Evolutionary conservation across 2,888 invertebrate genomes (phyloP), one percentile per base, ranked within the genome.

Genomic region (Cryptophagus acutangulus): DNA sequence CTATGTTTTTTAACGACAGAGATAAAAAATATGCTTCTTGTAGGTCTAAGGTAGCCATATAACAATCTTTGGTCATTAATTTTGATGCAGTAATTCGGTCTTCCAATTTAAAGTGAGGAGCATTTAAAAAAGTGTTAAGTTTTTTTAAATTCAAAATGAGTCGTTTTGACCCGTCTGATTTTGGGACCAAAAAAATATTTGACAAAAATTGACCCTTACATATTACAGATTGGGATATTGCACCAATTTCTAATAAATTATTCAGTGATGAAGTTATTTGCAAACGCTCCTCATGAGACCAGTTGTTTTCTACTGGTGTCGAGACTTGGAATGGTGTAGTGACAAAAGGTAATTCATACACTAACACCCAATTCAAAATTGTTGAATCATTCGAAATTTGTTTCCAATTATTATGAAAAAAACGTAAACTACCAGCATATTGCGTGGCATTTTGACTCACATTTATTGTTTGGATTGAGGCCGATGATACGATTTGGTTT

Each of bases 11-110:
- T 39, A 13, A 2, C 3, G 17, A 45, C 10, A 13, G 49, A 40
- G 12, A 48, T 29, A 45, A 35, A 25, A 38, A 40, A 39, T 46
- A 47, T 4, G 46, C 44, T 33, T 46, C 49, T 38, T 38, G 25
- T 28, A 47, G 17, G 28, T 47, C 46, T 10, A 47, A 17, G 2
- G 38, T 35, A 9, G 25, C 38, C 31, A 41, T 31, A 26, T 25
- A 37, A 36, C 18, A 33, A 17, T 38, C 30, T 17, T 14, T 9
- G 13, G 12, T 25, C 18, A 36, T 24, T n/a, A 45, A 33, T 16
- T 18, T 45, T 20, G n/a, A 16, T 15, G 24, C 37, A 17, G 25
- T 24, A 18, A 29, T 36, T 8, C 20, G 16, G 26, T 46, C 40
- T 33, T 49, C 45, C 15, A 46, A 10, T 43, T 46, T 43, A 28